Evolutionary conservation across 2,113 vertebrate genomes (phyloP).

Genomic region (Elgaria multicarinata): DNA sequence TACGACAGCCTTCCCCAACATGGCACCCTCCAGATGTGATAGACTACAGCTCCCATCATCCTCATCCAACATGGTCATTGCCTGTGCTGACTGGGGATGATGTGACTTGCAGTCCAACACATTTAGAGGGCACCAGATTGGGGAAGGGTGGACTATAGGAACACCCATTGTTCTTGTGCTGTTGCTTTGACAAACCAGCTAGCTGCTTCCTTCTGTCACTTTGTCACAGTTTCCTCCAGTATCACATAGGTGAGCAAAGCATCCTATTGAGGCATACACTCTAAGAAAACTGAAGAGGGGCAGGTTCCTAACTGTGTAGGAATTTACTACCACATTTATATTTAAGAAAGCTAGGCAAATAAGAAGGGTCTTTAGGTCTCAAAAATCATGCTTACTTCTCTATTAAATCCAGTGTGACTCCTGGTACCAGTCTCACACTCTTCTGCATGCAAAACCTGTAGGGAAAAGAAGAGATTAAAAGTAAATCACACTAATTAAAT

Average conservation of each 20-base stretch:
- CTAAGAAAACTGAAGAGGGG: neutral
- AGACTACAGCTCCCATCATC: neutral
- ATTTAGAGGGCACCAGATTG: neutral
- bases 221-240: neutral
- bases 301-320: neutral
- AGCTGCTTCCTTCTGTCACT: fast-evolving
- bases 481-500: constrained; percentile 32
- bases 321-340: neutral
- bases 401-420: constrained; percentile 97
- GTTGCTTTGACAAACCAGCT: neutral
- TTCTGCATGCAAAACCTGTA: constrained; percentile 99
- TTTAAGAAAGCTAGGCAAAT: neutral
- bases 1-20: neutral
- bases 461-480: constrained; percentile 48
- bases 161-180: neutral
- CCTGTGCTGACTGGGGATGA: neutral
- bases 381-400: constrained; percentile 89
- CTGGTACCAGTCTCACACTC: constrained; percentile 95
- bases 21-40: neutral
- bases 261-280: neutral
- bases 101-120: neutral
- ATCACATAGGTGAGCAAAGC: neutral
- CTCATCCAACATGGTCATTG: neutral
- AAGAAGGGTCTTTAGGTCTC: neutral
- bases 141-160: neutral